Evolutionary conservation across 1,140 invertebrate genomes (phyloP).

Genomic region (Cataglyphis hispanica): DNA sequence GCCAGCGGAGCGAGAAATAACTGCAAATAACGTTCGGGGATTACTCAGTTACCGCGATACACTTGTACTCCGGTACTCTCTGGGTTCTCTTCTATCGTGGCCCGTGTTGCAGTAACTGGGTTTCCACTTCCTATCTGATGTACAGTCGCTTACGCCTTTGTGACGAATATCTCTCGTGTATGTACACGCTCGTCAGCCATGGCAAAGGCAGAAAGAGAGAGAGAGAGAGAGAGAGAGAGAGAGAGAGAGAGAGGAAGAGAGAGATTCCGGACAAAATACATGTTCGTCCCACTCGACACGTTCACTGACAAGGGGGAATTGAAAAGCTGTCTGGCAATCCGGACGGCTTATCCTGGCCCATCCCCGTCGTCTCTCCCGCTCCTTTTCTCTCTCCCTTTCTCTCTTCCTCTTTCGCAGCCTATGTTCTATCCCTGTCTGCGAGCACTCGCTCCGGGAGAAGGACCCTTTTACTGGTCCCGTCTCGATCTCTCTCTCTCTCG

Average conservation of each 20-base stretch:
- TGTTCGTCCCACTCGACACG: slow-evolving; percentile 81
- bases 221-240: slow-evolving; percentile 5
- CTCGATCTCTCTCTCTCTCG: slow-evolving; percentile 25
- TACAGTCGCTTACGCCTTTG: slow-evolving; percentile 67
- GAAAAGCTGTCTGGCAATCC: slow-evolving; percentile 85
- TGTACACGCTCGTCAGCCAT: slow-evolving; percentile 62
- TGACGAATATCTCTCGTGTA: slow-evolving; percentile 69
- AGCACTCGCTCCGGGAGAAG: slow-evolving; percentile 40
- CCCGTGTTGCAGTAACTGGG: slow-evolving; percentile 69
- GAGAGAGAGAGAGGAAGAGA: slow-evolving; percentile 47
- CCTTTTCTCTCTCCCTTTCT: slow-evolving; percentile 12
- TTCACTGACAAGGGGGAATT: slow-evolving; percentile 85
- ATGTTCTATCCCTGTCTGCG: neutral
- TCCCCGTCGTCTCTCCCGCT: slow-evolving; percentile 37
- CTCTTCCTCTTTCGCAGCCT: neutral
- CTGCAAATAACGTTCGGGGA: slow-evolving; percentile 85
- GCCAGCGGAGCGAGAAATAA: slow-evolving; percentile 84
- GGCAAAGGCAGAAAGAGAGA: slow-evolving; percentile 18
- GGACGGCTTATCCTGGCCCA: slow-evolving; percentile 82
- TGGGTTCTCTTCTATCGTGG: slow-evolving; percentile 43
- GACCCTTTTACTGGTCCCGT: slow-evolving; percentile 40
- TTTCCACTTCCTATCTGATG: slow-evolving; percentile 67
- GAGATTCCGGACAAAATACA: slow-evolving; percentile 73
- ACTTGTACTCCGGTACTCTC: slow-evolving; percentile 77
- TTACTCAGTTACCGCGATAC: slow-evolving; percentile 85